Evolutionary conservation across 2,888 invertebrate genomes (phyloP).

Genomic region (Rhingia campestris): DNA sequence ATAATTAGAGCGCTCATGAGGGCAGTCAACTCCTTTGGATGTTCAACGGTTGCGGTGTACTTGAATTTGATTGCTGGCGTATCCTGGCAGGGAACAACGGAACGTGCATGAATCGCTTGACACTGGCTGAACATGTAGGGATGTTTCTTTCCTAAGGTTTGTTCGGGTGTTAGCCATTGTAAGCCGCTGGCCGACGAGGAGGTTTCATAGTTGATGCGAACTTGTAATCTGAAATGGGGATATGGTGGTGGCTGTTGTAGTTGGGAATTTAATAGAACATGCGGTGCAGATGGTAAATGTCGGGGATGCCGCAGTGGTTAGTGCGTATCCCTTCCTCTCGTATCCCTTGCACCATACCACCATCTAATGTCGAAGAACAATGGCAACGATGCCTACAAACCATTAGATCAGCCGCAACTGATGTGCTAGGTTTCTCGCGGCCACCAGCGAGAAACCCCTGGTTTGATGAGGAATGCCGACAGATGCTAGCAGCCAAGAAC

Average conservation of each 20-base stretch:
- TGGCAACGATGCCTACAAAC: no score
- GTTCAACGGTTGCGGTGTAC: constrained; percentile 89
- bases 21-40: constrained; percentile 89
- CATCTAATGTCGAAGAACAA: no score
- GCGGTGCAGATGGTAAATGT: no score
- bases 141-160: constrained; percentile 93
- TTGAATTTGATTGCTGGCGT: constrained; percentile 94
- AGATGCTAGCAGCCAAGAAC: no score
- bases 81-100: constrained; percentile 96
- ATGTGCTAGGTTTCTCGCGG: no score
- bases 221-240: constrained; percentile 75
- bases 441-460: no score
- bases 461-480: no score
- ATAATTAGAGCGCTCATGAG: constrained; percentile 93
- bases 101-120: constrained; percentile 94
- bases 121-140: constrained; percentile 94
- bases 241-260: background rate
- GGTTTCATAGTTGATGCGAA: constrained; percentile 89
- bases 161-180: constrained; percentile 93
- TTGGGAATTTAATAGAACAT: no score
- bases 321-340: no score
- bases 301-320: no score
- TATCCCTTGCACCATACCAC: no score
- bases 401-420: no score
- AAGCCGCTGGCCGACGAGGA: constrained; percentile 91